Conservation (phyloP, 2,797 vertebrate genomes). For the Sus cebifrons region DNA sequence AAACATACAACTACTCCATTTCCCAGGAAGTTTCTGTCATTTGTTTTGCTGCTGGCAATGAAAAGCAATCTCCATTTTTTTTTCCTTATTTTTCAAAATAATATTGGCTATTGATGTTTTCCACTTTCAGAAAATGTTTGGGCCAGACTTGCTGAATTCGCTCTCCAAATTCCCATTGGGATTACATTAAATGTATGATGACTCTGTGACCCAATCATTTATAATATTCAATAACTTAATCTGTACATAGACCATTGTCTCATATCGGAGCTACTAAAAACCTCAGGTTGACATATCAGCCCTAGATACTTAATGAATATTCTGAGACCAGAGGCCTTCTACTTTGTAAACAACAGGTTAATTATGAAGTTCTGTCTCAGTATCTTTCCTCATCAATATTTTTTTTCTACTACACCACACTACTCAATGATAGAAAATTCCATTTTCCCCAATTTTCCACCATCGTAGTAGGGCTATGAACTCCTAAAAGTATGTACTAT, state of each 20-base stretch:
- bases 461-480: too few relatives aligned
- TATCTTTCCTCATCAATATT: background rate
- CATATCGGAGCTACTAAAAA: background rate
- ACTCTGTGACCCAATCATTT: background rate
- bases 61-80: background rate
- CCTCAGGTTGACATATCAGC: background rate
- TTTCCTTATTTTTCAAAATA: slow-evolving; percentile 15
- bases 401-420: background rate
- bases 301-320: background rate
- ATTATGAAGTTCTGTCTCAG: background rate
- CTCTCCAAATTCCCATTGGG: background rate
- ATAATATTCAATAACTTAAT: background rate
- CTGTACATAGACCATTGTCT: background rate
- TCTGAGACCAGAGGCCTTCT: background rate
- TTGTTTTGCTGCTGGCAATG: background rate
- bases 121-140: background rate
- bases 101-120: background rate
- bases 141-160: background rate
- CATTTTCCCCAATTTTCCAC: background rate
- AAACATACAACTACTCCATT: background rate
- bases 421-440: background rate
- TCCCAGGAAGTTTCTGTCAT: background rate
- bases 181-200: background rate
- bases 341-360: background rate
- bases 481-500: background rate